phyloP scores from a whole-genome alignment of 2,888 invertebrate species.

The Chirona hameri region DNA sequence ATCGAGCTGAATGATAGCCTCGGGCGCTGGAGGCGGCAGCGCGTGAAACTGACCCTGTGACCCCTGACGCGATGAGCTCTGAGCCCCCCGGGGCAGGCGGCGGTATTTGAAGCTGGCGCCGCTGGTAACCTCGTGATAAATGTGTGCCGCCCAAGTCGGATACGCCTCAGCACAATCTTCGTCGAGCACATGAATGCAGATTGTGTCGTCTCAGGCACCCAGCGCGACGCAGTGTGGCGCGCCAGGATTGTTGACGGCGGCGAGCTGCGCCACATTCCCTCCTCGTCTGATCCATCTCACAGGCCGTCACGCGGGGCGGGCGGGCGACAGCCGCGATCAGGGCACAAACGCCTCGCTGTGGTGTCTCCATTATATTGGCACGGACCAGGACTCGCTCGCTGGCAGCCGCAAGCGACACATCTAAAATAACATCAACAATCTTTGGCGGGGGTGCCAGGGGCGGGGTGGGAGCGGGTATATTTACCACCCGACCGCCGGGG shows the following conservation, averaged over 20 bases:
- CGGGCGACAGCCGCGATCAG: not conserved
- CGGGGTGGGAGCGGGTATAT: not conserved
- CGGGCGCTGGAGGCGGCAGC: not conserved
- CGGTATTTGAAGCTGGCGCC: not conserved
- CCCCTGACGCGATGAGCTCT: too few relatives aligned
- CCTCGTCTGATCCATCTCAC: not conserved
- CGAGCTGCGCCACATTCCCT: not conserved
- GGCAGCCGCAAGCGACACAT: not conserved
- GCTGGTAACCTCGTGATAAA: not conserved
- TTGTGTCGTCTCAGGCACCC: not conserved
- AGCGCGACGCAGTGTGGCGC: not conserved
- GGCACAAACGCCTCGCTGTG: not conserved
- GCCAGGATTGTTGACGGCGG: not conserved
- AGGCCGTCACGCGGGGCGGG: not conserved
- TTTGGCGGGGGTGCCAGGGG: not conserved
- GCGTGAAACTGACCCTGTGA: not conserved
- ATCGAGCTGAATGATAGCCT: not conserved
- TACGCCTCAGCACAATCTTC: not conserved
- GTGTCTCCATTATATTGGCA: conserved; percentile 23
- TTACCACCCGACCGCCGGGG: too few relatives aligned
- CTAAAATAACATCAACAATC: conserved; percentile 29
- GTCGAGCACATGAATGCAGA: not conserved
- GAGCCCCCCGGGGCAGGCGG: not conserved
- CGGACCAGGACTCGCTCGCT: not conserved
- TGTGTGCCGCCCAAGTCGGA: not conserved